Base-by-base conservation (phyloP, 2,113 vertebrate species). In the Epinephelus cyanopodus region DNA sequence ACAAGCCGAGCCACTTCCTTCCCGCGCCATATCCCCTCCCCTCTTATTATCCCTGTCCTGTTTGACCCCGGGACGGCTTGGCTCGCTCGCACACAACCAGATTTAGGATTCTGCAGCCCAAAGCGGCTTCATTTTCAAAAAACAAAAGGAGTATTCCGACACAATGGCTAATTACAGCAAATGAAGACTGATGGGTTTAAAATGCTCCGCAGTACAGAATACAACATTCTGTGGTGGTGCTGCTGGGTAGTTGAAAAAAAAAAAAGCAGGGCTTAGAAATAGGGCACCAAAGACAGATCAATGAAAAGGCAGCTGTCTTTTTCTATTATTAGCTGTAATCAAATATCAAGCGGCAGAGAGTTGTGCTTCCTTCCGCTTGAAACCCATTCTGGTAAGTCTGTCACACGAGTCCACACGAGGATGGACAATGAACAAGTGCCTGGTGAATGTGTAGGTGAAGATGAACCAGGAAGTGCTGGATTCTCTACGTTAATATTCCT, bases 321-420 rank as follows among this genome's bases (percentile, higher is more conserved):
- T 85, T 89, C 93, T 94, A 91, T 91, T 93, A 90, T 92, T 92
- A 92, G 89, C 85, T 6, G 62, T 90, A 91, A 94, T 92, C 90
- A 91, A 92, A 94, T 90, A 92, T 90, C 89, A 92, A 86, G 84
- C 80, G 45, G 82, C 67, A 81, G 58, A 77, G 85, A 80, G 76
- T 67, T 81, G 79, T 25, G 74, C 77, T 90, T 86, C 79, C 77
- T 87, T 87, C 75, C 27, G 70, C 68, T 87, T 65, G 50, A 69
- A 72, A 70, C 25, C 48, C 73, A 62, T 90, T 81, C 86, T 85
- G 64, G 23, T 63, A 33, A 69, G 54, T 60, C 72, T 81, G 77
- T 70, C 82, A 63, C 65, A 57, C 18, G 39, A 58, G 42, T 57
- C 57, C 39, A 75, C 68, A 62, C 12, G 50, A 72, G 42, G 52